Evolutionary conservation across 1,140 invertebrate genomes (phyloP).

Genomic region (Drosophila elegans): DNA sequence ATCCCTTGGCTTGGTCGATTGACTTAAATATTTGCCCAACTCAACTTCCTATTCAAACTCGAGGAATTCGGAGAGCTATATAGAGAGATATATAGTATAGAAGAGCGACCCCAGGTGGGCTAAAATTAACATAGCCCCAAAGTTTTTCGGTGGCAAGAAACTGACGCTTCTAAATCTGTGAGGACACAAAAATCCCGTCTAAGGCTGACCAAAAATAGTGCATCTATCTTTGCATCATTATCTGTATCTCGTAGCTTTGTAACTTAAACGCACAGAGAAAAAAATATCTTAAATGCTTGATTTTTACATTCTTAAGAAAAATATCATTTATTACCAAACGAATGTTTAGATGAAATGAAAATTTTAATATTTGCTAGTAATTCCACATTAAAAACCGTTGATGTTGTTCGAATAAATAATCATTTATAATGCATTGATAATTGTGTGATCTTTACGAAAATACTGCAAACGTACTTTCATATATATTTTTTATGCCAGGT

Average conservation of each 20-base stretch:
- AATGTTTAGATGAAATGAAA: too few species aligned
- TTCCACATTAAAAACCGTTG: too few species aligned
- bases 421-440: too few species aligned
- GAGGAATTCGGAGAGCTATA: slow-evolving; percentile 4
- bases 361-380: too few species aligned
- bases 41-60: slow-evolving; percentile 19
- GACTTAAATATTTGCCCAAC: slow-evolving; percentile 15
- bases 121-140: slow-evolving; percentile 59
- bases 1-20: slow-evolving; percentile 4
- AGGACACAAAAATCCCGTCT: slow-evolving; percentile 17
- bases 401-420: too few species aligned
- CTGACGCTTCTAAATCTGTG: slow-evolving; percentile 65
- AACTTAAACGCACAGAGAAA: background rate
- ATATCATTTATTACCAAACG: too few species aligned
- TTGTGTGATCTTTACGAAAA: too few species aligned
- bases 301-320: too few species aligned
- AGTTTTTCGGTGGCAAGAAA: slow-evolving; percentile 58
- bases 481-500: background rate
- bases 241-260: slow-evolving; percentile 4
- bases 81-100: background rate
- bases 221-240: slow-evolving; percentile 12
- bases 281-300: too few species aligned
- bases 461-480: too few species aligned
- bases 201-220: slow-evolving; percentile 71
- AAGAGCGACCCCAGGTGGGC: slow-evolving; percentile 59